Evolutionary conservation across 1,140 invertebrate genomes (phyloP).

Genomic region (Linepithema humile): DNA sequence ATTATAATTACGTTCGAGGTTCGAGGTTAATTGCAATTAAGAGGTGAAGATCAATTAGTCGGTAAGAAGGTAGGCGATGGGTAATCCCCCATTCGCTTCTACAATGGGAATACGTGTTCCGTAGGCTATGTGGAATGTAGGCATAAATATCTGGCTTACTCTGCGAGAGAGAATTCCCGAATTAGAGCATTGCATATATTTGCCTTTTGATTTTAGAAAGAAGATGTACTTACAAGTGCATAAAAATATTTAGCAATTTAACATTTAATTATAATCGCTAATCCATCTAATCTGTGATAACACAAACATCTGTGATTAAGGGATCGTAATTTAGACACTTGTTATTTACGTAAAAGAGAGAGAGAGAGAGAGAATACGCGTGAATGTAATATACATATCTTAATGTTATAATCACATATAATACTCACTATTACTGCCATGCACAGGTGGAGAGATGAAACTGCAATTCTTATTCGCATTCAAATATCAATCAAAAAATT

Average conservation of each 20-base stretch:
- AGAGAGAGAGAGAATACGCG: too few relatives aligned
- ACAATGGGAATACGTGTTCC: background rate
- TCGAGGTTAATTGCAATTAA: slow-evolving; percentile 71
- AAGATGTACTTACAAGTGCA: background rate
- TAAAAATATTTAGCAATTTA: slow-evolving; percentile 6
- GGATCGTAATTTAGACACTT: too few relatives aligned
- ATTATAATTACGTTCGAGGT: slow-evolving; percentile 57
- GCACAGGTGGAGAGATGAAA: background rate
- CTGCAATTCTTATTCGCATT: slow-evolving; percentile 14
- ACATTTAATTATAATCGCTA: background rate
- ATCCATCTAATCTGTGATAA: background rate
- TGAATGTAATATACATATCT: background rate
- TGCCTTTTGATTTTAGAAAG: background rate
- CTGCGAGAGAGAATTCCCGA: slow-evolving; percentile 6
- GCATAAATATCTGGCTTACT: slow-evolving; percentile 46
- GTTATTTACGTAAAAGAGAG: too few relatives aligned
- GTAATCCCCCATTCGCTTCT: slow-evolving; percentile 4
- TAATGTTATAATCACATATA: background rate
- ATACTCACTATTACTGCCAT: background rate
- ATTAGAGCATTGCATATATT: slow-evolving; percentile 4
- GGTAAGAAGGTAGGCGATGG: background rate
- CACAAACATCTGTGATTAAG: background rate
- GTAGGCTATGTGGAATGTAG: background rate
- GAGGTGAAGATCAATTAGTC: slow-evolving; percentile 55
- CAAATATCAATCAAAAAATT: slow-evolving; percentile 55